A percentile compares a stretch with the other conserved stretches of the same genome.
Evolutionary conservation across 2,113 vertebrate genomes (phyloP).

Genomic region (Gavialis gangeticus): DNA sequence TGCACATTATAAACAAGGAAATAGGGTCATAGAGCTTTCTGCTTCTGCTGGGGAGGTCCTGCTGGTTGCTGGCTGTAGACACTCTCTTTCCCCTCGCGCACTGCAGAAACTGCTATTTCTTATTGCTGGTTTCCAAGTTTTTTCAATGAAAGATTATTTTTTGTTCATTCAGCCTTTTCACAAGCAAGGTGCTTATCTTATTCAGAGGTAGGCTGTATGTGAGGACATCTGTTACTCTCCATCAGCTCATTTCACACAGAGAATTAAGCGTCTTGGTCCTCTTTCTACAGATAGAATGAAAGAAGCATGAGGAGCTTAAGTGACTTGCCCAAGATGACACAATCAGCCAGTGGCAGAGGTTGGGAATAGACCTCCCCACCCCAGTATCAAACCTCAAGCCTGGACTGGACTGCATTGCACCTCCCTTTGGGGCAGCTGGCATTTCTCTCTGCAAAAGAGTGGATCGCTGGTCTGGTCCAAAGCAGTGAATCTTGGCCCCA

Average conservation of each 20-base stretch:
- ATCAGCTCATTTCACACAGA: background rate
- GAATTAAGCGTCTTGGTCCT: background rate
- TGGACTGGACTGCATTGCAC: background rate
- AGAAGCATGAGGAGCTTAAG: no score
- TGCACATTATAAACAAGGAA: no score
- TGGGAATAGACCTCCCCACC: background rate
- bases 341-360: background rate
- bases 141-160: no score
- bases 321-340: accelerated
- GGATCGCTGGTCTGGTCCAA: accelerated
- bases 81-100: background rate
- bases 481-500: background rate
- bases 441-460: background rate
- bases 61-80: background rate
- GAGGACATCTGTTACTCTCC: no score
- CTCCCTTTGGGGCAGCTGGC: background rate
- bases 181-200: no score
- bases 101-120: no score
- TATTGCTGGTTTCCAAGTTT: no score
- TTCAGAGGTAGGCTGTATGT: no score
- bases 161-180: no score
- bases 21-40: no score
- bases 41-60: no score
- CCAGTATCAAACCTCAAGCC: background rate
- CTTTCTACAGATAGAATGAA: background rate